Conservation (phyloP, 2,797 vertebrate genomes). For the Dryobates pubescens region DNA sequence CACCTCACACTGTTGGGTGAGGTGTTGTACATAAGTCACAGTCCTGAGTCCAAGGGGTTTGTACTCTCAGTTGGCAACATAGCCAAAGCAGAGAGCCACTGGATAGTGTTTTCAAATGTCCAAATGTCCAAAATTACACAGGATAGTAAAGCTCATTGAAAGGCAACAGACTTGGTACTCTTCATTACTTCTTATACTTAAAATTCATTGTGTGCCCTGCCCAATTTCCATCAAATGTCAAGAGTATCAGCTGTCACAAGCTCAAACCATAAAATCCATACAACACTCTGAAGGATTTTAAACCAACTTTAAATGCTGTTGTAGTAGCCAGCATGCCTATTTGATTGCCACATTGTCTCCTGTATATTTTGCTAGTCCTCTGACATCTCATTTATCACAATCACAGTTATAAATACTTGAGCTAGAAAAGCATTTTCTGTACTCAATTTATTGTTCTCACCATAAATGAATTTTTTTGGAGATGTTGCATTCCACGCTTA, state of each 20-base stretch:
- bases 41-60: background rate
- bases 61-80: background rate
- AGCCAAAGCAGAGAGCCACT: background rate
- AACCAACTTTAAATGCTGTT: background rate
- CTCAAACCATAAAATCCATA: background rate
- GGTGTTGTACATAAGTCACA: background rate
- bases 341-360: background rate
- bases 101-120: background rate
- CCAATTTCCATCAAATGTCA: background rate
- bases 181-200: background rate
- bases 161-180: background rate
- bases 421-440: background rate
- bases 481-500: background rate
- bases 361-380: background rate
- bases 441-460: background rate
- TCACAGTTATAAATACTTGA: background rate
- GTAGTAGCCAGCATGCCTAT: background rate
- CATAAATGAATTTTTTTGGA: background rate
- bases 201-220: background rate
- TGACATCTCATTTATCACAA: background rate
- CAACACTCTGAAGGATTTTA: background rate
- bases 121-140: background rate
- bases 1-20: background rate
- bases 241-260: background rate
- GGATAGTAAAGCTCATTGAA: background rate